Evolutionary conservation across 2,888 invertebrate genomes (phyloP).

Genomic region (Sarcophaga subvicina): DNA sequence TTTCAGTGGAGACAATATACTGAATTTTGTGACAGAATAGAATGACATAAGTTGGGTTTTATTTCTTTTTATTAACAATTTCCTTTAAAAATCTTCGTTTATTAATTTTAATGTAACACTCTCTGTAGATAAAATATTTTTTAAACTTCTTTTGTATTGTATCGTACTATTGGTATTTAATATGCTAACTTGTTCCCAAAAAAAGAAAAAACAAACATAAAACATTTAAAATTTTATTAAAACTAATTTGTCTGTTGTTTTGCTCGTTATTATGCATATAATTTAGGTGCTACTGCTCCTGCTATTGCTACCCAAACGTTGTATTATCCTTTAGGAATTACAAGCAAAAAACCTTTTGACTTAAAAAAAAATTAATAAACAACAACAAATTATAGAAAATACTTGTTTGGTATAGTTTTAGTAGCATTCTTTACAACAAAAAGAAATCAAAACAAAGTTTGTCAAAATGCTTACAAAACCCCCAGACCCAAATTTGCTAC

Average conservation of each 20-base stretch:
- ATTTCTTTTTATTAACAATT: no score
- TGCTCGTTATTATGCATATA: slow-evolving; percentile 3
- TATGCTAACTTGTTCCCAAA: slow-evolving; percentile 30
- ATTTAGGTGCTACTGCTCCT: no score
- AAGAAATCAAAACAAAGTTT: slow-evolving; percentile 29
- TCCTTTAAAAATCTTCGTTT: no score
- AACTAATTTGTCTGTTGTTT: slow-evolving; percentile 63
- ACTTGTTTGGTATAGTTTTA: slow-evolving; percentile 41
- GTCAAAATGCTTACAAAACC: slow-evolving; percentile 37
- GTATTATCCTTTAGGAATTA: slow-evolving; percentile 57
- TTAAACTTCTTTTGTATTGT: no score
- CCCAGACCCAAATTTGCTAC: not conserved
- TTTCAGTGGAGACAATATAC: no score
- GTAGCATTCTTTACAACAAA: slow-evolving; percentile 32
- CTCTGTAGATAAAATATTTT: no score
- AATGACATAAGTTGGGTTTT: no score
- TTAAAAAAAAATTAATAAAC: slow-evolving; percentile 12
- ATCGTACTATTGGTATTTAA: not conserved
- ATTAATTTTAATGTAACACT: no score
- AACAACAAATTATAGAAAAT: slow-evolving; percentile 48
- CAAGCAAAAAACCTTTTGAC: slow-evolving; percentile 58
- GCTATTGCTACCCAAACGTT: no score
- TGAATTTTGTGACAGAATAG: no score
- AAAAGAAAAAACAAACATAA: slow-evolving; percentile 27
- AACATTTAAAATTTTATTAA: slow-evolving; percentile 57